phyloP scores from a whole-genome alignment of 2,888 invertebrate species.

The Nomada goodeniana region DNA sequence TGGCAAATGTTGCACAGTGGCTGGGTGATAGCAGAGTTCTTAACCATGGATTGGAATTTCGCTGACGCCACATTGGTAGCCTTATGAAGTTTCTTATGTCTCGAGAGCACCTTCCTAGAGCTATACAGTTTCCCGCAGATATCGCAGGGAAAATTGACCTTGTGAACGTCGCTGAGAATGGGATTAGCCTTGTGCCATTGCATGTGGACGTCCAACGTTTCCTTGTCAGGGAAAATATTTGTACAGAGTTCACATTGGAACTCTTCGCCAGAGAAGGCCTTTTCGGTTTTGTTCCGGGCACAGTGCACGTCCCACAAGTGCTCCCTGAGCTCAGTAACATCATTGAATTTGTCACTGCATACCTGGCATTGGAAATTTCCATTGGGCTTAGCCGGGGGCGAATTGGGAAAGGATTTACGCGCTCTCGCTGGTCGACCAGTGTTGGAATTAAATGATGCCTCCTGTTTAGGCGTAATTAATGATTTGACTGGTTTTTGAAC shows the following conservation, averaged over 20 bases:
- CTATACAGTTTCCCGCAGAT: conserved; percentile 88
- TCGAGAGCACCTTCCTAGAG: conserved; percentile 86
- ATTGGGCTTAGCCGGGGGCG: conserved; percentile 49
- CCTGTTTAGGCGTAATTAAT: background rate
- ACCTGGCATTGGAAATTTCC: conserved; percentile 86
- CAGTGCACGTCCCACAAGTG: conserved; percentile 87
- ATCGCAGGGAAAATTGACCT: conserved; percentile 86
- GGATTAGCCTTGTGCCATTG: conserved; percentile 84
- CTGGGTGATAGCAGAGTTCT: conserved; percentile 51
- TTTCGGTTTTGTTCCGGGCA: conserved; percentile 82
- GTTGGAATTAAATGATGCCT: background rate
- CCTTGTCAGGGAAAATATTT: conserved; percentile 84
- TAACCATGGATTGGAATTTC: conserved; percentile 68
- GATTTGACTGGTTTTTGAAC: conserved; percentile 1
- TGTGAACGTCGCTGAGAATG: conserved; percentile 72
- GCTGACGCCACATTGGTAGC: conserved; percentile 48
- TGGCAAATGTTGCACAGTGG: conserved; percentile 83
- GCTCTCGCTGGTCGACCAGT: conserved; percentile 77
- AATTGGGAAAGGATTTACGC: conserved; percentile 78
- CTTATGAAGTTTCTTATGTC: conserved; percentile 86
- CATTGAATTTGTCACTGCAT: conserved; percentile 86
- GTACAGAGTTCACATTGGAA: conserved; percentile 85
- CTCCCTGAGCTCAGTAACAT: conserved; percentile 86
- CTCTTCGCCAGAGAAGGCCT: conserved; percentile 72
- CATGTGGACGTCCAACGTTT: conserved; percentile 84